phyloP scores from a whole-genome alignment of 1,140 invertebrate genomes.

The Coenobita brevimanus region DNA sequence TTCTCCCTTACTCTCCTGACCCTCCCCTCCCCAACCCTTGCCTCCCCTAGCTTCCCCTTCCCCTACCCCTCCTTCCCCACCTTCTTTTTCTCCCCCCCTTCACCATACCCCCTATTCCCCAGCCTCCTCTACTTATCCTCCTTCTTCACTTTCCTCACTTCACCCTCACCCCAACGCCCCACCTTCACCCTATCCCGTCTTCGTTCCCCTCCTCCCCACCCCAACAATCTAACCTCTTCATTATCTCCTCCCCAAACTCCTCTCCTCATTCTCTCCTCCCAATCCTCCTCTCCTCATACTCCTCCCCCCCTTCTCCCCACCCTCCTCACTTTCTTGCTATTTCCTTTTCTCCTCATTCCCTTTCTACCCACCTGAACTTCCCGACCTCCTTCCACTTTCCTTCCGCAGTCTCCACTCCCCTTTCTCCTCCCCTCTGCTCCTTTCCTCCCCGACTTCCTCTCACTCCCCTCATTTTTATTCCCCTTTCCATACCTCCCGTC shows the following conservation, averaged over 20 bases:
- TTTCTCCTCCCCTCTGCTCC: not conserved
- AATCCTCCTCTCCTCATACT: not conserved
- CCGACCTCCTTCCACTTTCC: not conserved
- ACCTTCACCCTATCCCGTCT: too few relatives aligned
- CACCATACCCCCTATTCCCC: not conserved
- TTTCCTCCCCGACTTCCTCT: not conserved
- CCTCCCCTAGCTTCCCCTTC: too few relatives aligned
- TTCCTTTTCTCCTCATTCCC: not conserved
- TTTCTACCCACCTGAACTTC: not conserved
- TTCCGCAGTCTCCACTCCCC: not conserved
- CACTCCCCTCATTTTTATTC: not conserved
- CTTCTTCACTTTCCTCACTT: not conserved
- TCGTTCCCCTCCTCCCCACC: too few relatives aligned
- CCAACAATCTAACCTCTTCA: too few relatives aligned
- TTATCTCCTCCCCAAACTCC: too few relatives aligned
- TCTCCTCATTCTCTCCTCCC: too few relatives aligned
- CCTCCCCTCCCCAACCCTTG: too few relatives aligned
- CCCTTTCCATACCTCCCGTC: not conserved
- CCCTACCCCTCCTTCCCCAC: too few relatives aligned
- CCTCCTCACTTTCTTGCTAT: not conserved
- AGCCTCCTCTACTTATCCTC: not conserved
- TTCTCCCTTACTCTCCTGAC: too few relatives aligned
- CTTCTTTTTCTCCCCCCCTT: too few relatives aligned
- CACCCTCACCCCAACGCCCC: not conserved
- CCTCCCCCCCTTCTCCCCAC: too few relatives aligned